Evolutionary conservation across 2,113 vertebrate genomes (phyloP).

Genomic region (Triplophysa siluroides): DNA sequence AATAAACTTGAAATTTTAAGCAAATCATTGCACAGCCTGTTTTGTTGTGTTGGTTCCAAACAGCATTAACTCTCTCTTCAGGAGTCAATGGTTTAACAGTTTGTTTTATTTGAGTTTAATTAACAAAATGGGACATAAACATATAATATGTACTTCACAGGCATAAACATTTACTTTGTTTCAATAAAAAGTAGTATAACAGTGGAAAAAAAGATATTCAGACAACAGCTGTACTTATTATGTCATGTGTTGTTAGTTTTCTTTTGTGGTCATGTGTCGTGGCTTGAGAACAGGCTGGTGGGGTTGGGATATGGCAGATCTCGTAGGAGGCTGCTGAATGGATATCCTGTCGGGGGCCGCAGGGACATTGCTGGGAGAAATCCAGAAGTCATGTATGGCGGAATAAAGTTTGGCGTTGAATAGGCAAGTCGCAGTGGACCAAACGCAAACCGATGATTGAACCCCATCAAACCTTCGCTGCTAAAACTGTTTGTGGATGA

Average conservation of each 20-base stretch:
- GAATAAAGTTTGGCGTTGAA: constrained; percentile 75
- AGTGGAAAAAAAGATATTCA: no score
- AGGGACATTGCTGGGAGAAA: constrained; percentile 81
- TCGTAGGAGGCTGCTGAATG: constrained; percentile 70
- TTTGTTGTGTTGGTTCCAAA: no score
- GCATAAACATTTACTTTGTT: no score
- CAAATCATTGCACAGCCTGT: no score
- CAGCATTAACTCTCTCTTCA: no score
- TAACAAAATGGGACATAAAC: no score
- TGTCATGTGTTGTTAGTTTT: not conserved
- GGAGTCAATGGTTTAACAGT: no score
- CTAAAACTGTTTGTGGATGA: constrained; percentile 57
- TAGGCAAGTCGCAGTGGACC: constrained; percentile 78
- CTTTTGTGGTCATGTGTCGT: constrained; percentile 63
- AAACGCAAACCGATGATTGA: constrained; percentile 76
- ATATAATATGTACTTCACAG: no score
- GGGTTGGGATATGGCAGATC: constrained; percentile 74
- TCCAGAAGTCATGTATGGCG: constrained; percentile 80
- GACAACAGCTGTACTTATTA: no score
- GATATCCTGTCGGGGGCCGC: constrained; percentile 76
- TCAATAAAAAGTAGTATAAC: no score
- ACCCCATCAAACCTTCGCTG: constrained; percentile 71
- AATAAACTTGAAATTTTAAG: no score
- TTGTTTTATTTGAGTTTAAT: no score
- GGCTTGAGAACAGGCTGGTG: constrained; percentile 69